A percentile compares a stretch with the other conserved stretches of the same genome.
phyloP scores from a whole-genome alignment of 2,888 invertebrate genomes.

The Thecocarcelia acutangulata region DNA sequence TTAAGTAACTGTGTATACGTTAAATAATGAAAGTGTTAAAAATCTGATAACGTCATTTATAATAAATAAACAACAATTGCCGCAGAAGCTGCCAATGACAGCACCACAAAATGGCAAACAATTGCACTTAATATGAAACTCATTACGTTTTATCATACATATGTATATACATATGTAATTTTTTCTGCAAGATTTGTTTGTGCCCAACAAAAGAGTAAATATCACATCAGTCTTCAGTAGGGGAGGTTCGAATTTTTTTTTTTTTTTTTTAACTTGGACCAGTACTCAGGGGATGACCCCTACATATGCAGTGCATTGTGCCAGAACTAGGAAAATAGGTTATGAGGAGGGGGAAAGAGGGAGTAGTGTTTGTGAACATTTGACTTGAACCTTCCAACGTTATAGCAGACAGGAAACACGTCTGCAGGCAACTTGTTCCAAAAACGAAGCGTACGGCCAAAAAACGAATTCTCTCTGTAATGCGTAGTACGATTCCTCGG shows the following conservation, averaged over 20 bases:
- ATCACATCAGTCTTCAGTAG: background rate
- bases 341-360: too few species aligned
- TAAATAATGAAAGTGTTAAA: conserved; percentile 69
- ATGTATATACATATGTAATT: background rate
- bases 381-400: too few species aligned
- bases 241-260: background rate
- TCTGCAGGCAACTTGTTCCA: too few species aligned
- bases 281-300: too few species aligned
- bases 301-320: too few species aligned
- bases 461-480: too few species aligned
- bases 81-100: conserved; percentile 46
- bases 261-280: too few species aligned
- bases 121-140: conserved; percentile 47
- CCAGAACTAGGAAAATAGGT: too few species aligned
- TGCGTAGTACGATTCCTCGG: too few species aligned
- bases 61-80: conserved; percentile 60
- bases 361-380: too few species aligned
- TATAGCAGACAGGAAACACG: too few species aligned
- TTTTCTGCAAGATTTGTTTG: background rate
- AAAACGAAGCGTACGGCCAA: too few species aligned
- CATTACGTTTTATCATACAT: conserved; percentile 35
- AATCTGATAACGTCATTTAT: conserved; percentile 68
- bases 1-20: conserved; percentile 57
- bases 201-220: background rate
- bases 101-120: conserved; percentile 32